Base-by-base conservation (phyloP, 2,888 invertebrate species). In the Oligia strigilis region DNA sequence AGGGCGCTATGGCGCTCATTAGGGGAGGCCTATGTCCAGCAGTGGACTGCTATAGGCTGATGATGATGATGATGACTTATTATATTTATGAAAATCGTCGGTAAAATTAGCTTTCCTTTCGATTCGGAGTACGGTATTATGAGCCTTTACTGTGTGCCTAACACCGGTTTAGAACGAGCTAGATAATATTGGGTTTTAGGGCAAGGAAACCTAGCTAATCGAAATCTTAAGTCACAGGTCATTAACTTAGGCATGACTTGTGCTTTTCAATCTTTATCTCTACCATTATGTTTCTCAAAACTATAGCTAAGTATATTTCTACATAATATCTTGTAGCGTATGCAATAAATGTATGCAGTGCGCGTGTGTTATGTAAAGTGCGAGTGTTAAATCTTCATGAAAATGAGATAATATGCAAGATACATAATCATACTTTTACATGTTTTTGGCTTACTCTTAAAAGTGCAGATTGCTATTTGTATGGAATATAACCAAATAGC, bases 41-140 rank as follows among this genome's bases (percentile, higher is more conserved):
- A 29, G 29, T 29, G 29, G 29, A 29, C 29, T 29, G 29, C 29
- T 29, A 29, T 29, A 29, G 29, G 29, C 29, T 29, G 29, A 29
- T 29, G 29, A 29, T 29, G 29, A 29, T 29, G 29, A 29, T 29
- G 29, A 29, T 29, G 29, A 29, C 4, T 9, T 46, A 62, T n/a
- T 43, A 29, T 79, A 82, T 80, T 77, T 75, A 81, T 77, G 64
- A 77, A 77, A 81, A 75, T 75, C 14, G 49, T n/a, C 13, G n/a
- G 19, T 64, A 72, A 46, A 72, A 75, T 80, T 65, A 49, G 67
- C 2, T 80, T 75, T 77, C 9, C 36, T 66, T 71, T 73, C 40
- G 52, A 46, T 43, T 74, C n/a, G 46, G 71, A 58, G 23, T 46
- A 4, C 6, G 14, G 29, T 77, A 43, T 52, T 71, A 43, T 58